These are phyloP conservation scores for Python bivittatus DNA, from an alignment of 2,113 vertebrate species.

Conservation along the genomic window DNA sequence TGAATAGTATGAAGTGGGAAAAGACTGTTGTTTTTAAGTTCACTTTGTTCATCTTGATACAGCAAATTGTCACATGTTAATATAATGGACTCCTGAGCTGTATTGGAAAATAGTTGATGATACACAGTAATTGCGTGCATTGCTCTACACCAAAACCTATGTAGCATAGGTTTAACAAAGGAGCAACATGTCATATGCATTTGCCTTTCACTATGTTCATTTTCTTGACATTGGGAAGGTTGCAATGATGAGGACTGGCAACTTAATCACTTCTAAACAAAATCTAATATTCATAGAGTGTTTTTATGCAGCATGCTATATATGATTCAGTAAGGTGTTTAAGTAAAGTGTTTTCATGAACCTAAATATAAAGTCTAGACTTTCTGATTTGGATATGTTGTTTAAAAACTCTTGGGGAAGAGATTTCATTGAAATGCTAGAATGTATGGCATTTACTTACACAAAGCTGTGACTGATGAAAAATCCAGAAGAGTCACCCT, in stretches of 20 bases:
- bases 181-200: too few species aligned
- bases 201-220: not conserved
- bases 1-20: not conserved
- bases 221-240: not conserved
- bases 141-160: too few species aligned
- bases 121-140: not conserved
- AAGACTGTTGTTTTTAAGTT: not conserved
- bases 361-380: not conserved
- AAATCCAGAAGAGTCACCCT: not conserved
- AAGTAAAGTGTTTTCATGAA: not conserved
- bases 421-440: not conserved
- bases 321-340: not conserved
- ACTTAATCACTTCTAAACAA: not conserved
- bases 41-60: not conserved
- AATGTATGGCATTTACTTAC: not conserved
- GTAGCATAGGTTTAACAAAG: not conserved
- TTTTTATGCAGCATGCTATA: not conserved
- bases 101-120: not conserved
- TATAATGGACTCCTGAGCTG: not conserved
- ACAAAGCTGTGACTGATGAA: not conserved
- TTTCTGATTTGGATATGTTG: conserved; percentile 3
- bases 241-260: not conserved
- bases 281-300: not conserved
- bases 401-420: not conserved
- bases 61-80: not conserved